Base-by-base conservation (phyloP, 2,888 invertebrate genomes). In the Ephialtes manifestator region DNA sequence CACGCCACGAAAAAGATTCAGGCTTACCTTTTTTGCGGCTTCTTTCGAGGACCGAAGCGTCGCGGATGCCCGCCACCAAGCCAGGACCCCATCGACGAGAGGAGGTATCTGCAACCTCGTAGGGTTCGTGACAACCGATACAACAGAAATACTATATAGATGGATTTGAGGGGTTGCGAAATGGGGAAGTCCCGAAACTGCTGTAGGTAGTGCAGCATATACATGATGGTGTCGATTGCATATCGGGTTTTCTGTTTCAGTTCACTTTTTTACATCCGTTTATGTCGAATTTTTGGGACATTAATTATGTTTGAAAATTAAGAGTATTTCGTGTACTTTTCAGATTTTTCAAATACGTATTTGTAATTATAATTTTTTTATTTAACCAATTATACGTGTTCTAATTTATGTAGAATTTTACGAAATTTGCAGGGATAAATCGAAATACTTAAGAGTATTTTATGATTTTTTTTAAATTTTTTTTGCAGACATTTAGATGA, bases 11-110 rank as follows among this genome's bases (percentile, higher is more conserved):
- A 92, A 93, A 92, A 92, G 92, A 92, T 90, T 91, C 87, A 84
- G 76, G 15, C 86, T 81, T 28, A 15, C 85, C 86, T 89, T 89
- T 92, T 93, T 92, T 93, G 77, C 90, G 90, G 88, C 89, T 93
- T 89, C 93, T 93, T 93, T 89, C 89, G 92, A 92, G 92, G 90
- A 91, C 85, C 92, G 88, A 92, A 92, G 93, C 93, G 93, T 93
- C 93, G 93, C 93, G 91, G 90, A 89, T 92, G 93, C 93, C 93
- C 93, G 93, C 93, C 93, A 93, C 88, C 88, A 85, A 87, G 89
- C 82, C 91, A 92, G 93, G 92, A 83, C 60, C 86, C 15, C 89
- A 93, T 88, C 84, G 68, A n/a, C 4, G 8, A 48, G 77, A 84
- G 81, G 63, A 88, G 84, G 81, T 76, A 48, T 31, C 46, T 53